phyloP scores from a whole-genome alignment of 2,113 vertebrate species.

The Dipodomys merriami region DNA sequence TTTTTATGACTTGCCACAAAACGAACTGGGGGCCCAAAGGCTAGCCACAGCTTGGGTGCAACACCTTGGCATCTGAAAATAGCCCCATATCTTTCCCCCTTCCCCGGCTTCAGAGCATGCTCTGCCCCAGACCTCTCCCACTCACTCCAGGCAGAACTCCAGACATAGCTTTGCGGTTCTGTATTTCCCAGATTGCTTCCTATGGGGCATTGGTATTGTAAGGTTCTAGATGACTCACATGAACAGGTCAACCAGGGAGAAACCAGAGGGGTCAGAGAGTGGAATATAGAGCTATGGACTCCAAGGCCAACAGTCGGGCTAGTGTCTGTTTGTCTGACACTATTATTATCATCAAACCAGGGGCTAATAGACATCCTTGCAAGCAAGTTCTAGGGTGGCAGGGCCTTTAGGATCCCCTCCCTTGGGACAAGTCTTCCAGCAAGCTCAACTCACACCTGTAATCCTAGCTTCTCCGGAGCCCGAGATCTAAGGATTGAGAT shows the following conservation, averaged over 20 bases:
- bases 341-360: not conserved
- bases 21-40: not conserved
- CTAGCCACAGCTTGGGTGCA: not conserved
- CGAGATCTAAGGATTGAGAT: too few relatives aligned
- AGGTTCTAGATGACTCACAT: not conserved
- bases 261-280: not conserved
- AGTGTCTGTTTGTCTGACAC: too few relatives aligned
- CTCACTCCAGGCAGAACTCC: not conserved
- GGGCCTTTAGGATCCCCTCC: not conserved
- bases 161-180: not conserved
- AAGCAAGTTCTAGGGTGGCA: not conserved
- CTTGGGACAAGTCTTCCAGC: not conserved
- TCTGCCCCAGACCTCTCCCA: not conserved
- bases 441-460: too few relatives aligned
- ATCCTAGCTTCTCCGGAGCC: too few relatives aligned
- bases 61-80: not conserved
- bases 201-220: not conserved
- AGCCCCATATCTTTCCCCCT: too few relatives aligned
- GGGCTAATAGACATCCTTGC: not conserved
- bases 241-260: not conserved
- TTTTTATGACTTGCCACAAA: not conserved
- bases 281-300: not conserved
- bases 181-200: not conserved
- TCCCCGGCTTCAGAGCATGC: not conserved
- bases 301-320: not conserved